Conservation (phyloP, 2,888 invertebrate genomes). For the Melanargia galathea region DNA sequence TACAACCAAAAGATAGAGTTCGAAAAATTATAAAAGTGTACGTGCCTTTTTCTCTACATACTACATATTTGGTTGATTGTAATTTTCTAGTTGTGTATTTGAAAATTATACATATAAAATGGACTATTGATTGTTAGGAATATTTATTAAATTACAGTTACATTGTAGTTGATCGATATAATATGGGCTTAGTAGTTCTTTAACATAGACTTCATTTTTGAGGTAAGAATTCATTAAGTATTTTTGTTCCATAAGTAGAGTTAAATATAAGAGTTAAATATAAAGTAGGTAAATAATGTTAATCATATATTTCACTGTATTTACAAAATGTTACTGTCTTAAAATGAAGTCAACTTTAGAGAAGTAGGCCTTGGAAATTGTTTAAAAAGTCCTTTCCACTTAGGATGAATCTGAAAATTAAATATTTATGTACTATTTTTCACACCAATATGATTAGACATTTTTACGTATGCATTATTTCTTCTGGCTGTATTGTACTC, state of each 20-base stretch:
- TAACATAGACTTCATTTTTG: neutral
- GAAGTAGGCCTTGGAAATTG: neutral
- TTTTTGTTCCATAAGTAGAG: neutral
- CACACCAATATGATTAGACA: neutral
- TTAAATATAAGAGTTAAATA: no score
- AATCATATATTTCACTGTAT: neutral
- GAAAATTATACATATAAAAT: neutral
- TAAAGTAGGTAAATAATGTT: no score
- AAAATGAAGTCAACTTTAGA: neutral
- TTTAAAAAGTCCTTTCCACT: no score
- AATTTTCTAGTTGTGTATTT: neutral
- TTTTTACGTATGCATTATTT: neutral
- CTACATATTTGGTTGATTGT: neutral
- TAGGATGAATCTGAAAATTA: no score
- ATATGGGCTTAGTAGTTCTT: neutral
- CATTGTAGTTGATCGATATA: neutral
- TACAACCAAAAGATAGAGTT: slow-evolving; percentile 29
- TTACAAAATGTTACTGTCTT: neutral
- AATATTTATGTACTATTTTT: no score
- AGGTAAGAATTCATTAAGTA: no score
- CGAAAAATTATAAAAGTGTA: neutral
- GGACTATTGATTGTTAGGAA: slow-evolving; percentile 7
- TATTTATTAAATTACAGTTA: neutral
- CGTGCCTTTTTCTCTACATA: neutral
- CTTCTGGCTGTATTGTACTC: slow-evolving; percentile 35